Percentiles rank a stretch among this genome's conserved stretches.
These are phyloP conservation scores for Desoria tigrina DNA, from an alignment of 2,888 invertebrate genomes.

Conservation along the genomic window DNA sequence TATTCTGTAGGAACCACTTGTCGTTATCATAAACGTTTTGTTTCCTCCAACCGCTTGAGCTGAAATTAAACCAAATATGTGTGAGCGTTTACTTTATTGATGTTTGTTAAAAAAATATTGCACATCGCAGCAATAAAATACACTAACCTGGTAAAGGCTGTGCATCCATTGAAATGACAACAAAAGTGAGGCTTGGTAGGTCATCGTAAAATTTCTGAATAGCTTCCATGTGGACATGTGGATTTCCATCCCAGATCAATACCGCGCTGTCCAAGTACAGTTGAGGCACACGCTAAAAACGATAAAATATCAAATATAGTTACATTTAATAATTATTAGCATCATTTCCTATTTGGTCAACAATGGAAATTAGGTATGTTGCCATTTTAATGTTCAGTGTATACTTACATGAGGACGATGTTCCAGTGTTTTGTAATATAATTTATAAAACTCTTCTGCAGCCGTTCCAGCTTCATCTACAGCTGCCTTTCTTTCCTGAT, in stretches of 20 bases:
- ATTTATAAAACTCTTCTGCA: conserved; percentile 83
- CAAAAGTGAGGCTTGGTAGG: conserved; percentile 78
- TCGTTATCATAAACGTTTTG: conserved; percentile 78
- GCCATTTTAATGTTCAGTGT: conserved; percentile 52
- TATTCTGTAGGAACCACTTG: conserved; percentile 61
- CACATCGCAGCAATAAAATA: no score
- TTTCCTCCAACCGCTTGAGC: conserved; percentile 68
- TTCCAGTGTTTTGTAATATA: conserved; percentile 86
- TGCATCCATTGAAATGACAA: conserved; percentile 76
- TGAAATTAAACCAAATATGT: conserved; percentile 17
- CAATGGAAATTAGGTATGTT: neutral
- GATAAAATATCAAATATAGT: conserved; percentile 15
- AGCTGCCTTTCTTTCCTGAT: neutral
- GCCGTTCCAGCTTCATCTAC: conserved; percentile 76
- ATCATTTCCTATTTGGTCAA: neutral
- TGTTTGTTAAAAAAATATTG: no score
- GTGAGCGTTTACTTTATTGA: no score
- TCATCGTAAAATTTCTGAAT: conserved; percentile 84
- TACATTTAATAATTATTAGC: no score
- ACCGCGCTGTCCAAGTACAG: conserved; percentile 80
- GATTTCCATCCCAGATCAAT: conserved; percentile 93
- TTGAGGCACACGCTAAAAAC: conserved; percentile 69
- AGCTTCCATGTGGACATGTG: conserved; percentile 73
- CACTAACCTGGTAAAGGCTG: conserved; percentile 79
- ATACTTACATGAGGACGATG: conserved; percentile 80